Percentiles rank a stretch among this genome's conserved stretches.
Conservation (phyloP, 2,113 vertebrate species). For the Notiomystis cincta region DNA sequence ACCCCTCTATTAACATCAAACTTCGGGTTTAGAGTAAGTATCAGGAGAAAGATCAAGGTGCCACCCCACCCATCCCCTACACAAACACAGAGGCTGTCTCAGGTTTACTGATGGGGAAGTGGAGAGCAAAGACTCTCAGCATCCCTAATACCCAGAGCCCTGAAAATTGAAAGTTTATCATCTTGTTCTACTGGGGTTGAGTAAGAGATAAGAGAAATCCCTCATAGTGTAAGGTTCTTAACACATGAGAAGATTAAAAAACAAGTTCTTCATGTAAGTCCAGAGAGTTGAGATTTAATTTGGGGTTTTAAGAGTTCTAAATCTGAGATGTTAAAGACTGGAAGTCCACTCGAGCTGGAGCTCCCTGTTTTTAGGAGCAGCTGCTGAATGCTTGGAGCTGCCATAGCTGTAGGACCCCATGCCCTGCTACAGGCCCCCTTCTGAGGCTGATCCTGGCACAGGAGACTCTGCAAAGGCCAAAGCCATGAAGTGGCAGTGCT, state of each 20-base stretch:
- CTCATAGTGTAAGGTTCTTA: neutral
- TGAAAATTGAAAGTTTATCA: neutral
- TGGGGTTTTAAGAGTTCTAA: neutral
- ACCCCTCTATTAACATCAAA: neutral
- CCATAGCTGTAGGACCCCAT: neutral
- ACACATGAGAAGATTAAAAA: neutral
- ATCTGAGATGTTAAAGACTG: neutral
- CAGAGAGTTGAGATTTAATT: neutral
- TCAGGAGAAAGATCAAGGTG: neutral
- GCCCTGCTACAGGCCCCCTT: neutral
- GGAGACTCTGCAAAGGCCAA: neutral
- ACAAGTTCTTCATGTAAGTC: neutral
- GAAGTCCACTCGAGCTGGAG: neutral
- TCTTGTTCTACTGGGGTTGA: neutral
- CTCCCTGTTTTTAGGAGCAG: neutral
- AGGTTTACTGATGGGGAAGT: neutral
- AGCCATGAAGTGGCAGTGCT: fast-evolving
- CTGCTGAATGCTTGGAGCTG: neutral
- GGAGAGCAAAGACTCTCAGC: neutral
- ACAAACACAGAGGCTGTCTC: neutral
- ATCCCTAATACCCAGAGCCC: neutral
- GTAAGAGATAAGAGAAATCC: neutral
- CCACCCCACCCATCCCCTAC: neutral
- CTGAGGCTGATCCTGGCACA: no score
- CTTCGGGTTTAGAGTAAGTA: neutral